Conservation (phyloP, 2,797 vertebrate species). For the Poeciliopsis turneri region DNA sequence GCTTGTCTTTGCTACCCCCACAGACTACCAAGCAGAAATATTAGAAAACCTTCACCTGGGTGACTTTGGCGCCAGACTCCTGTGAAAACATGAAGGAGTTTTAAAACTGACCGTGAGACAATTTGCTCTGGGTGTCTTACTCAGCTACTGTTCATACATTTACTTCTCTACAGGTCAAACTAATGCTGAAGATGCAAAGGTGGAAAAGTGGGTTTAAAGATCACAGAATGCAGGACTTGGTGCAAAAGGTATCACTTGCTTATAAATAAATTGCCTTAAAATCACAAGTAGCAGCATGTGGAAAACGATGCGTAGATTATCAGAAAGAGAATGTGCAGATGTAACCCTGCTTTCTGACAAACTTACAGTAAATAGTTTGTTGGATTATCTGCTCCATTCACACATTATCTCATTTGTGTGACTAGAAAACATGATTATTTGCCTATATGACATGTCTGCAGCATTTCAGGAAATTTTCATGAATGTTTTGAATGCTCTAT, state of each 20-base stretch:
- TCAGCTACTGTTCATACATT: not conserved
- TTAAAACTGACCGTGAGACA: not conserved
- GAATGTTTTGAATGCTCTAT: not conserved
- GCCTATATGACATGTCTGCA: not conserved
- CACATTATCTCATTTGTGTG: constrained; percentile 3
- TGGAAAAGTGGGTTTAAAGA: not conserved
- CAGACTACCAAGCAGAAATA: not conserved
- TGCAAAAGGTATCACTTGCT: not conserved
- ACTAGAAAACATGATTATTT: not conserved
- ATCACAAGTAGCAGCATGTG: not conserved
- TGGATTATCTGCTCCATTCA: not conserved
- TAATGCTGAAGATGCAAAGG: not conserved
- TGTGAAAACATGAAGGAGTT: not conserved
- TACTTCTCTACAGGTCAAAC: not conserved
- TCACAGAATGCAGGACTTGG: not conserved
- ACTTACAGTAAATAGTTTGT: not conserved
- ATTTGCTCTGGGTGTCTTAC: not conserved
- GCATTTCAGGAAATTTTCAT: not conserved
- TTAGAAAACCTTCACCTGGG: not conserved
- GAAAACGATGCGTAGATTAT: not conserved
- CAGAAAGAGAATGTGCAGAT: not conserved
- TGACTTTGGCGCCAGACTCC: too few species aligned
- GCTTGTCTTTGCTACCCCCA: not conserved
- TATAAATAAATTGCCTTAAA: not conserved
- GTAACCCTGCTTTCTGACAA: not conserved